A percentile compares a stretch with the other conserved stretches of the same genome.
Conservation (phyloP, 2,888 invertebrate species). For the Caenorhabditis wallacei region DNA sequence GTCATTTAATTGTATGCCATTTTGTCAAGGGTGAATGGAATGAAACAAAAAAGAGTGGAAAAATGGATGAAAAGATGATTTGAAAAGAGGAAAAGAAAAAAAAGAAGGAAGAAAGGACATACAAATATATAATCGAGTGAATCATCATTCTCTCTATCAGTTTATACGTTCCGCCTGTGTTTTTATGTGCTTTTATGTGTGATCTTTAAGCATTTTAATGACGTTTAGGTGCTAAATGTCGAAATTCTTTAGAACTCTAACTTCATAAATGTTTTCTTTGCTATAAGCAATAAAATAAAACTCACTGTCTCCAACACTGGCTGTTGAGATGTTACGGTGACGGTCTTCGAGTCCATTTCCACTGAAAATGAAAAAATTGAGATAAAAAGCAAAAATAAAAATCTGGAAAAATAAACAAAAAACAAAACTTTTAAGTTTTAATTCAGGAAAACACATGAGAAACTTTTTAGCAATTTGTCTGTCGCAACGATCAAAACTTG, state of each 20-base stretch:
- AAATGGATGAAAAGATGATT: slow-evolving; percentile 4
- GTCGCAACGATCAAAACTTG: too few relatives aligned
- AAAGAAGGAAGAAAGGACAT: slow-evolving; percentile 37
- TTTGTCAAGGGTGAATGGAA: slow-evolving; percentile 22
- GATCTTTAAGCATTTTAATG: slow-evolving; percentile 20
- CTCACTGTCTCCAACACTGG: slow-evolving; percentile 75
- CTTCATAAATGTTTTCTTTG: slow-evolving; percentile 10
- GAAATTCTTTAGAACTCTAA: neutral
- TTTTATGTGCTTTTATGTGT: slow-evolving; percentile 45
- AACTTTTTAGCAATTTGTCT: too few relatives aligned
- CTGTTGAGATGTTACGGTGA: slow-evolving; percentile 74
- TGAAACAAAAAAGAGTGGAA: slow-evolving; percentile 1
- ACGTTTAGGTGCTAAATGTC: slow-evolving; percentile 28
- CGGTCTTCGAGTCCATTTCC: slow-evolving; percentile 68
- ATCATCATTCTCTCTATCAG: slow-evolving; percentile 48
- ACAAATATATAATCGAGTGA: slow-evolving; percentile 51
- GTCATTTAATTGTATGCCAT: slow-evolving; percentile 30
- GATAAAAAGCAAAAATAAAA: too few relatives aligned
- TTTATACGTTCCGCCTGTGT: slow-evolving; percentile 34
- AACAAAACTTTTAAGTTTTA: too few relatives aligned
- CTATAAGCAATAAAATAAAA: slow-evolving; percentile 20
- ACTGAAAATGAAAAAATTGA: slow-evolving; percentile 61
- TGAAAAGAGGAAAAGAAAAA: slow-evolving; percentile 16
- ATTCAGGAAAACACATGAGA: too few relatives aligned
- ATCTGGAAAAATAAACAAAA: too few relatives aligned